These are phyloP conservation scores for Suricata suricatta DNA, from an alignment of 2,113 vertebrate genomes.

Conservation along the genomic window DNA sequence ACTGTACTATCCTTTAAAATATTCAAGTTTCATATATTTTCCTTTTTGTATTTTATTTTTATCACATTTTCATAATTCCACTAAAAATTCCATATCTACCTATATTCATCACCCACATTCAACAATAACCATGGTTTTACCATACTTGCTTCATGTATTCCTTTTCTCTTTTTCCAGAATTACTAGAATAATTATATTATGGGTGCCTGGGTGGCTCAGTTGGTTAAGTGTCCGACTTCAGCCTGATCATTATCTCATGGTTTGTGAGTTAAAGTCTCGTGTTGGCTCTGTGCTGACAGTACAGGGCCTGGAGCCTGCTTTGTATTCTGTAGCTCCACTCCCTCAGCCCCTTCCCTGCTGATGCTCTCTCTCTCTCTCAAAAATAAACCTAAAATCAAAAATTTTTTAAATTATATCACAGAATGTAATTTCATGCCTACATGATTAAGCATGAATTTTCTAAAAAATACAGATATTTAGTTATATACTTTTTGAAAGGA, in stretches of 20 bases:
- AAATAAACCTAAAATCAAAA: no score
- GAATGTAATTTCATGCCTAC: background rate
- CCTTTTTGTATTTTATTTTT: background rate
- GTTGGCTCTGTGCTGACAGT: no score
- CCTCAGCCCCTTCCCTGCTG: no score
- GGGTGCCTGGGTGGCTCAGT: no score
- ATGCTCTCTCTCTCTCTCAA: no score
- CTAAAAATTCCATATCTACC: background rate
- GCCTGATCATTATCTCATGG: no score
- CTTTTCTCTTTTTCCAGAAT: background rate
- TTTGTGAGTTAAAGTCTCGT: no score
- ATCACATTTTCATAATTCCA: background rate
- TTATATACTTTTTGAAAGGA: background rate
- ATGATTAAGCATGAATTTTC: background rate
- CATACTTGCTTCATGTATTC: background rate
- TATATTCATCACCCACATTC: background rate
- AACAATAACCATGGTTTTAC: background rate
- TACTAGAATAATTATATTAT: background rate
- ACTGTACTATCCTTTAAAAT: background rate
- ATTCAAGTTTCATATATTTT: background rate
- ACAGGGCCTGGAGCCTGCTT: no score
- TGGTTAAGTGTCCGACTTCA: no score
- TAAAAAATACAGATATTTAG: slow-evolving; percentile 1
- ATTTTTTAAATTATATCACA: background rate
- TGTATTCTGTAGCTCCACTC: no score